Evolutionary conservation across 2,888 invertebrate genomes (phyloP).

Genomic region (Cepaea hortensis): DNA sequence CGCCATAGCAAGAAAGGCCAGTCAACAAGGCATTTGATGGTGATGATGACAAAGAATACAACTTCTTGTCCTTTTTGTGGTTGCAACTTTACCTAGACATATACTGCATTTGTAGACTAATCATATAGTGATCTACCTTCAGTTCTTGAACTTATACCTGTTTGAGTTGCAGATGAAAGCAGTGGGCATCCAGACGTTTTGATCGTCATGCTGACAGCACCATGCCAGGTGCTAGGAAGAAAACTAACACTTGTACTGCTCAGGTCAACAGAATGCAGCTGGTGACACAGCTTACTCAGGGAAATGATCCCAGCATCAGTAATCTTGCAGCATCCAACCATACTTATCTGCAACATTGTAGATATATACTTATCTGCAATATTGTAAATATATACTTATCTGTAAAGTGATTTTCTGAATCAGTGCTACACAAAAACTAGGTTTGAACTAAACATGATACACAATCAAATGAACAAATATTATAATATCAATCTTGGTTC

Average conservation of each 20-base stretch:
- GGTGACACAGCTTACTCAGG: conserved; percentile 27
- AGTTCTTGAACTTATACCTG: background rate
- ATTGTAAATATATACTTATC: no score
- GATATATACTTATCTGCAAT: background rate
- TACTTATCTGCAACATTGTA: conserved; percentile 15
- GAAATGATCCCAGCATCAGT: conserved; percentile 34
- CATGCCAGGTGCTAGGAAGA: conserved; percentile 18
- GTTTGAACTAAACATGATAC: no score
- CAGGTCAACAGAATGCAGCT: conserved; percentile 29
- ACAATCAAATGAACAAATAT: no score
- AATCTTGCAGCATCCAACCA: conserved; percentile 32
- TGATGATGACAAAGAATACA: no score
- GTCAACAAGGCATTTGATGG: no score
- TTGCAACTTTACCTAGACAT: background rate
- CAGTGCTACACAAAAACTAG: no score
- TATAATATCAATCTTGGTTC: no score
- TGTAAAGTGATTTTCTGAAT: no score
- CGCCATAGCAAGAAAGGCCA: no score
- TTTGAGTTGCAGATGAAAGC: conserved; percentile 16
- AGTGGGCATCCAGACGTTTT: conserved; percentile 27
- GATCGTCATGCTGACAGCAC: background rate
- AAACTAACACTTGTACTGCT: conserved; percentile 34
- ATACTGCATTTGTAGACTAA: background rate
- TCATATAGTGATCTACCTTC: background rate
- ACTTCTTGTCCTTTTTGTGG: no score